Conservation (phyloP, 35 echinoderm and acorn worm species). For the Strongylocentrotus purpuratus region DNA sequence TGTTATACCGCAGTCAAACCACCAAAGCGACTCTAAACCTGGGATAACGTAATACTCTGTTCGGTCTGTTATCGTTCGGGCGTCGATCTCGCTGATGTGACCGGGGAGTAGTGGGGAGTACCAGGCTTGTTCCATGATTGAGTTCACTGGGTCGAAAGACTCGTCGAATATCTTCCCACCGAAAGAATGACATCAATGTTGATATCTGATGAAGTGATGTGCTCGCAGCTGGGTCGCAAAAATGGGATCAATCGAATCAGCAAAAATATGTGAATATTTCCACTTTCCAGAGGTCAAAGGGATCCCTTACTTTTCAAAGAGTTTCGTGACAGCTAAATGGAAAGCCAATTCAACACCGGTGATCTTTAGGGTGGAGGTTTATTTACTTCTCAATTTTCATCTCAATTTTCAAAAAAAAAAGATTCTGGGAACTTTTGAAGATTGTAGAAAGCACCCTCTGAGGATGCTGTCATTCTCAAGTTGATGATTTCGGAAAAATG, state of each 20-base stretch:
- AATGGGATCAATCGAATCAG: slow-evolving; percentile 16
- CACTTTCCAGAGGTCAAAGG: background rate
- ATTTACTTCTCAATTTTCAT: background rate
- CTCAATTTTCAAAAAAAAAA: too few relatives aligned
- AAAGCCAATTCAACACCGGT: background rate
- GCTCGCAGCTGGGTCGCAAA: background rate
- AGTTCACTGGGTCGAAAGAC: background rate
- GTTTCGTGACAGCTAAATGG: background rate
- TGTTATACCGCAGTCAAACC: too few relatives aligned
- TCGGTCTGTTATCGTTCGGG: too few relatives aligned
- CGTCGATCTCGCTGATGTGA: too few relatives aligned
- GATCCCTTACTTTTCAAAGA: background rate
- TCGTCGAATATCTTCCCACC: background rate
- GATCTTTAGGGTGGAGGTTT: background rate
- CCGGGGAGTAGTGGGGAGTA: too few relatives aligned
- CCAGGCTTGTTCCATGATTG: background rate
- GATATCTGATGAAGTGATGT: background rate
- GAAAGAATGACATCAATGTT: background rate
- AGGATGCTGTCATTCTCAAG: background rate
- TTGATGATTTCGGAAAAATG: background rate
- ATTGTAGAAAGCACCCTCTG: background rate
- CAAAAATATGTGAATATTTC: slow-evolving; percentile 14
- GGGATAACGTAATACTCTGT: too few relatives aligned
- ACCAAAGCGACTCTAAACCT: too few relatives aligned
- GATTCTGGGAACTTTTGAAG: background rate